Evolutionary conservation across 2,888 invertebrate species (phyloP).

Genomic region (Rhamphomyia laevipes): DNA sequence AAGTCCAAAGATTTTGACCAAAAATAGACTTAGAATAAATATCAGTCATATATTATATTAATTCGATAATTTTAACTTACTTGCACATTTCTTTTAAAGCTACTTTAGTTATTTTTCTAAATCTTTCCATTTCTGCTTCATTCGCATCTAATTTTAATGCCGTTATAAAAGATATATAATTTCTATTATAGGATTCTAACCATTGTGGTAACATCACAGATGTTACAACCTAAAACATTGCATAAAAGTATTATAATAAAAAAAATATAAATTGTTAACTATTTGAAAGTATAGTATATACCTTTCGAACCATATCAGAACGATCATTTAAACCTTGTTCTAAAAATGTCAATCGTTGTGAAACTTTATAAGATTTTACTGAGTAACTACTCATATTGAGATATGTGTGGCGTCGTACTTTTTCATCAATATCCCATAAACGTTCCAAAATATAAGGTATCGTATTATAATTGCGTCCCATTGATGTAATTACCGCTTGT

Average conservation of each 20-base stretch:
- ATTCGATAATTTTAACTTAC: constrained; percentile 31
- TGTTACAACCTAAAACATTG: constrained; percentile 30
- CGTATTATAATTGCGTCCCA: constrained; percentile 60
- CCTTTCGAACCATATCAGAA: constrained; percentile 40
- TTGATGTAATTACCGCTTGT: constrained; percentile 53
- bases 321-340: constrained; percentile 52
- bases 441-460: constrained; percentile 58
- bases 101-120: constrained; percentile 42
- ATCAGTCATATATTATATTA: too few species aligned
- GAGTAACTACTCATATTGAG: constrained; percentile 39
- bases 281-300: constrained; percentile 10
- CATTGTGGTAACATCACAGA: constrained; percentile 55
- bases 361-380: constrained; percentile 44
- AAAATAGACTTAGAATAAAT: too few species aligned
- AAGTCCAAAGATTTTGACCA: too few species aligned
- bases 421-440: constrained; percentile 64
- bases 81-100: constrained; percentile 45
- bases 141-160: constrained; percentile 62
- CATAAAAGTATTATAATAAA: background rate
- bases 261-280: background rate
- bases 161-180: constrained; percentile 58
- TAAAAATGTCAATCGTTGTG: constrained; percentile 49
- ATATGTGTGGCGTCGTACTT: constrained; percentile 48
- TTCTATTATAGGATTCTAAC: constrained; percentile 59
- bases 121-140: constrained; percentile 49